Percentiles rank a stretch among this genome's conserved stretches.
Conservation (phyloP, 1,140 invertebrate genomes). For the Trichonephila clavata region DNA sequence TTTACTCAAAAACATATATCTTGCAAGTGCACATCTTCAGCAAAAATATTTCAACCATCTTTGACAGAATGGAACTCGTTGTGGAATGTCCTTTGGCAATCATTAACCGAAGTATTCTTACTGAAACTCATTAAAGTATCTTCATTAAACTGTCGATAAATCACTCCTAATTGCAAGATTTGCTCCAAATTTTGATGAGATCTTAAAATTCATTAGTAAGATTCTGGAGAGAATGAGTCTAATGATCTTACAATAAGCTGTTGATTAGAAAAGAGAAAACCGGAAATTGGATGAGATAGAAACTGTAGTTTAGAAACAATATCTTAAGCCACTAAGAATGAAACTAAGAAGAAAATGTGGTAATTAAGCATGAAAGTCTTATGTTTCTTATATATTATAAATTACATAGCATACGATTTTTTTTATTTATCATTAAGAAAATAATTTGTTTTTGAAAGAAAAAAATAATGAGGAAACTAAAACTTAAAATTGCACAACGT, state of each 20-base stretch:
- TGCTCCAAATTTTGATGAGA: conserved; percentile 63
- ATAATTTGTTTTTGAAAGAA: too few species aligned
- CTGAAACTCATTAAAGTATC: conserved; percentile 53
- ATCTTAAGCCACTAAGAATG: too few species aligned
- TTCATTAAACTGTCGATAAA: conserved; percentile 63
- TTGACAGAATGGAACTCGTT: not conserved
- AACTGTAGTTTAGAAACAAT: not conserved
- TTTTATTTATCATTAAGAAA: too few species aligned
- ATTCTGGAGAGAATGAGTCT: conserved; percentile 7
- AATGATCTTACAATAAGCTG: conserved; percentile 54
- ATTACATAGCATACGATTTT: too few species aligned
- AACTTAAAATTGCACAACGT: too few species aligned
- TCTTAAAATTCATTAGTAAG: conserved; percentile 67
- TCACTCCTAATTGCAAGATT: conserved; percentile 54
- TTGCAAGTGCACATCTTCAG: too few species aligned
- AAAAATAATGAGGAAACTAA: too few species aligned
- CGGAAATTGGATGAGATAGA: not conserved
- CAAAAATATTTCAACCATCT: too few species aligned
- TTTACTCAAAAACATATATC: too few species aligned
- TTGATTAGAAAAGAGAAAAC: conserved; percentile 17
- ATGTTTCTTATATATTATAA: too few species aligned
- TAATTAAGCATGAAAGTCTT: too few species aligned
- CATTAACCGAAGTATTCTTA: not conserved
- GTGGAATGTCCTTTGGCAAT: conserved; percentile 10
- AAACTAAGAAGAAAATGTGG: too few species aligned